Base-by-base conservation (phyloP, 2,113 vertebrate genomes). In the Hippocampus comes region DNA sequence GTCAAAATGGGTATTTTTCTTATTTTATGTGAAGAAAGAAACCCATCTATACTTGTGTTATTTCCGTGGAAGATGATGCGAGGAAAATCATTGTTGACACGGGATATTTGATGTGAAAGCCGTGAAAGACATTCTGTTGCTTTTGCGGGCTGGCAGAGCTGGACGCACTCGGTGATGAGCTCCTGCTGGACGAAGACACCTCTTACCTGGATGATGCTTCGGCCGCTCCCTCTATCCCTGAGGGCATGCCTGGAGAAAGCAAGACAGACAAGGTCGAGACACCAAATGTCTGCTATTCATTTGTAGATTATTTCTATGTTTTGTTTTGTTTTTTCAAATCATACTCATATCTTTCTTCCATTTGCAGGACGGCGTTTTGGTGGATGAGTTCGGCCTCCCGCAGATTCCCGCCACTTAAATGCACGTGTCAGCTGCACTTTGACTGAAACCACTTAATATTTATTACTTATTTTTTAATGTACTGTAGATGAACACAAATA, bases 331-430 rank as follows among this genome's bases (percentile, higher is more conserved):
- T 38, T 34, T 4, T 34, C 17, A 43, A 10, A 20, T 1, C 15
- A 23, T 4, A 48, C 18, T 67, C 9, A 12, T 12, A 25, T 60
- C 49, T 23, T 69, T 27, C 51, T 25, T 81, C 23, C 81, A 42
- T 79, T 83, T 84, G 77, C 83, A 99, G 97, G 97, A 99, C 70
- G 97, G 97, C 0, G 95, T 98, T 14, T 71, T 98, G 90, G 97
- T 98, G 88, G 97, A 99, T 86, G 97, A 99, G 86, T 99, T 99
- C 49, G 96, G 97, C 60, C 89, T 99, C 81, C 96, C 97, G 74
- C 97, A 99, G 92, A 99, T 98, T 65, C 96, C 97, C 53, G 97
- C 97, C 65, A 93, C 96, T 80, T 99, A 97, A 92, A 46, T 2
- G 48, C 46, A 68, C 53, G 20, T 17, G 81, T 67, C 68, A 53